Conservation (phyloP, 2,797 vertebrate species). For the Alouatta caraya region DNA sequence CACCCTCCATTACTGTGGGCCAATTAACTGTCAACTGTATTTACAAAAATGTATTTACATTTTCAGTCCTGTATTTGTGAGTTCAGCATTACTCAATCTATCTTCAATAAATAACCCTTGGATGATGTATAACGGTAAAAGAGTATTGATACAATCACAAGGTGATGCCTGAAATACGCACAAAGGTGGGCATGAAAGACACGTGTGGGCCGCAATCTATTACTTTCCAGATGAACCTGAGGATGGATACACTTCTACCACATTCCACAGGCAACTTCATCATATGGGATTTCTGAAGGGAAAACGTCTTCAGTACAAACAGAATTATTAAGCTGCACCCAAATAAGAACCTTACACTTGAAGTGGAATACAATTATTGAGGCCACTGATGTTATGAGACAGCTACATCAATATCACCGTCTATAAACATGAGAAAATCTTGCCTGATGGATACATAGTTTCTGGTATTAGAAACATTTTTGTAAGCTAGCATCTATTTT, state of each 20-base stretch:
- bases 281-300: neutral
- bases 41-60: conserved; percentile 11
- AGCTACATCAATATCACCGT: rapidly evolving
- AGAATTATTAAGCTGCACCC: neutral
- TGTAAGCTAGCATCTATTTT: neutral
- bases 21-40: neutral
- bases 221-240: neutral
- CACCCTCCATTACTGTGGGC: neutral
- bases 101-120: neutral
- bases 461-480: no score
- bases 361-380: neutral
- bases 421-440: rapidly evolving
- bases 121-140: neutral
- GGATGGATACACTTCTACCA: neutral
- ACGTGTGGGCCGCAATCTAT: rapidly evolving
- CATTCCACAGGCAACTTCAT: neutral
- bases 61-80: neutral
- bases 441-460: rapidly evolving
- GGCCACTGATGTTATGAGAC: rapidly evolving
- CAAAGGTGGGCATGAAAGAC: neutral
- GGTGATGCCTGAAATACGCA: neutral
- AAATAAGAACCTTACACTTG: neutral
- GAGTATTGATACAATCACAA: neutral
- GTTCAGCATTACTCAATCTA: neutral
- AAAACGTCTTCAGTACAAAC: neutral